Evolutionary conservation across 2,797 vertebrate genomes (phyloP), one percentile per base, ranked within the genome.

Genomic region (Lithobates pipiens): DNA sequence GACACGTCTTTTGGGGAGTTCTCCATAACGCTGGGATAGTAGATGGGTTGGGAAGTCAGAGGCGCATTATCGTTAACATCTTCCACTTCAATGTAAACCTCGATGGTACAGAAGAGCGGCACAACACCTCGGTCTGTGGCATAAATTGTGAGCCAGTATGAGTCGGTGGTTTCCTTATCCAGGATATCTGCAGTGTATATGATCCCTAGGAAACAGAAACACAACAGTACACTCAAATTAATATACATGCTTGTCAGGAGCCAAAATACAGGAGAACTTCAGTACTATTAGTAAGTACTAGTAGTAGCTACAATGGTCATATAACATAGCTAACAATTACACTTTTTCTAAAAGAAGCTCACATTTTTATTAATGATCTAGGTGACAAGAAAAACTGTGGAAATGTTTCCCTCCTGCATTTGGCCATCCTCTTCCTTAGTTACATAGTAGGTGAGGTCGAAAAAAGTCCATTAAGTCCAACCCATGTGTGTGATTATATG

Each of bases 51-150:
- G 0, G 97, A 97, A 46, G 97, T 97, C 88, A 99, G 91, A 0
- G 98, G 98, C 0, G 97, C 96, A 0, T 99, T 99, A 92, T 99
- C 98, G 10, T 99, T 99, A 68, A 99, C 92, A 0, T 99, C 98
- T 85, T 99, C 98, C 74, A 99, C 96, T 93, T 98, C 97, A 63
- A 99, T 90, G 82, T 96, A 99, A 87, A 99, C 95, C 85, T 99
- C 97, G 0, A 97, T 96, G 6, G 95, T 94, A 36, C 96, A 92
- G 68, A 97, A 98, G 85, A 98, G 96, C 0, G 98, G 98, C 25
- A 99, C 95, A 0, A 99, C 97, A 0, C 97, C 98, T 0, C 95
- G 95, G 88, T 99, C 98, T 0, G 96, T 98, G 1, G 97, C 98
- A 4, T 99, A 99, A 27, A 99, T 95, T 0, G 97, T 98, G 83